Percentiles rank a stretch among this genome's conserved stretches.
These are phyloP conservation scores for Mesoligia furuncula DNA, from an alignment of 2,888 invertebrate species.

Conservation along the genomic window DNA sequence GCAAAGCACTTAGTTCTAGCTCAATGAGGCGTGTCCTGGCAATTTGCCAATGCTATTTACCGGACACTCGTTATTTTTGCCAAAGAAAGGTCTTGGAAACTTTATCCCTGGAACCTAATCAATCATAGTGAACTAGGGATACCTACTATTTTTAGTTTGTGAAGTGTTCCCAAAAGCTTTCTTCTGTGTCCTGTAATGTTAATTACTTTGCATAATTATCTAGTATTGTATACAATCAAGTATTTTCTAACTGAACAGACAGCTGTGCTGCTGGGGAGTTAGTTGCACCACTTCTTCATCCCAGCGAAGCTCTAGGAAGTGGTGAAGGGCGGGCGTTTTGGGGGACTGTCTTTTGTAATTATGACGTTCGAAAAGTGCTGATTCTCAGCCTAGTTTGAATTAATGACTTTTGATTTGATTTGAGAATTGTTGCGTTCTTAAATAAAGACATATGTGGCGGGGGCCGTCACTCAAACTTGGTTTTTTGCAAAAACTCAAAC, in stretches of 20 bases:
- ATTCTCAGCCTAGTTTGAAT: no score
- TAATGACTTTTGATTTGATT: no score
- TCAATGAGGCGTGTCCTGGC: constrained; percentile 65
- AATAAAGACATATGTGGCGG: neutral
- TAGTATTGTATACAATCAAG: no score
- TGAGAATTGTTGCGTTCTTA: neutral
- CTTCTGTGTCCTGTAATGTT: no score
- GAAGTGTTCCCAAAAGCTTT: constrained; percentile 23
- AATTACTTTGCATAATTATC: no score
- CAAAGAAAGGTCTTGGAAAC: constrained; percentile 59
- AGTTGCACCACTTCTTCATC: no score
- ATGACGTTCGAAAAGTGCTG: no score
- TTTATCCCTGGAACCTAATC: constrained; percentile 56
- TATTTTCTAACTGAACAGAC: no score
- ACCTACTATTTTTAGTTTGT: constrained; percentile 16
- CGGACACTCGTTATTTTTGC: constrained; percentile 64
- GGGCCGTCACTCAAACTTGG: neutral
- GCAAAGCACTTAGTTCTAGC: constrained; percentile 64
- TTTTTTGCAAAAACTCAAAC: neutral
- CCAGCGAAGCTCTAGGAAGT: no score
- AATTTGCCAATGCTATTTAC: constrained; percentile 65
- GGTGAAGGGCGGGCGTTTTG: no score
- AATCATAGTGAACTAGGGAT: constrained; percentile 45
- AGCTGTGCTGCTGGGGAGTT: no score
- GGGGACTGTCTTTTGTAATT: no score